Evolutionary conservation across 2,113 vertebrate species (phyloP), one percentile per base, ranked within the genome.

Genomic region (Phoenicopterus ruber): DNA sequence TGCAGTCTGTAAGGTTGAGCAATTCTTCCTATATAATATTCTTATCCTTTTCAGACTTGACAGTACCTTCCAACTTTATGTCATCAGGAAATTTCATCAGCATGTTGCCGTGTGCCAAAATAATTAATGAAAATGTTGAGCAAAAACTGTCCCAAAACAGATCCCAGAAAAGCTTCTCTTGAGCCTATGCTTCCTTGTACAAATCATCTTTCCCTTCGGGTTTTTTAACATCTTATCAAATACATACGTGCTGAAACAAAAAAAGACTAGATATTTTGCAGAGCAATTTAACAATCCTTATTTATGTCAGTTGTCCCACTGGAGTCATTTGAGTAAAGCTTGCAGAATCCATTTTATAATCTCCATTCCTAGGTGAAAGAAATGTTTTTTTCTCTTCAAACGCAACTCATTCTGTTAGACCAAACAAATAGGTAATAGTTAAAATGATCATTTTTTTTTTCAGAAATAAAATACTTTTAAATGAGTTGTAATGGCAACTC

Each of bases 291-390:
- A n/a, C 58, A 72, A 36, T 73, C 58, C 47, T 36, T 92, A 49
- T 67, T 87, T 76, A 36, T 83, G 74, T 77, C 92, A 70, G 25
- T 65, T 96, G 58, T 94, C 93, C 71, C n/a, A 19, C 66, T 73
- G 82, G 84, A 93, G 72, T 93, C 25, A 54, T 94, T 87, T 85
- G 54, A 77, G 67, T 70, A 86, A 94, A 94, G 49, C 78, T 80
- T 70, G 32, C 74, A 89, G 71, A 94, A 89, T 76, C 74, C 38
- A 34, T 88, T 87, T 79, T 84, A 70, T 94, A 82, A 90, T 89
- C 66, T 79, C 54, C 42, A 24, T 77, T 92, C 47, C 74, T 80
- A 58, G 11, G 22, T 80, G 25, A 90, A 96, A 86, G 78, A 91
- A 86, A 76, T 59, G 20, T 50, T 22, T 22, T 26, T 80, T 88